These are phyloP conservation scores for Melanostigma gelatinosum DNA, from an alignment of 2,113 vertebrate genomes.

Conservation along the genomic window DNA sequence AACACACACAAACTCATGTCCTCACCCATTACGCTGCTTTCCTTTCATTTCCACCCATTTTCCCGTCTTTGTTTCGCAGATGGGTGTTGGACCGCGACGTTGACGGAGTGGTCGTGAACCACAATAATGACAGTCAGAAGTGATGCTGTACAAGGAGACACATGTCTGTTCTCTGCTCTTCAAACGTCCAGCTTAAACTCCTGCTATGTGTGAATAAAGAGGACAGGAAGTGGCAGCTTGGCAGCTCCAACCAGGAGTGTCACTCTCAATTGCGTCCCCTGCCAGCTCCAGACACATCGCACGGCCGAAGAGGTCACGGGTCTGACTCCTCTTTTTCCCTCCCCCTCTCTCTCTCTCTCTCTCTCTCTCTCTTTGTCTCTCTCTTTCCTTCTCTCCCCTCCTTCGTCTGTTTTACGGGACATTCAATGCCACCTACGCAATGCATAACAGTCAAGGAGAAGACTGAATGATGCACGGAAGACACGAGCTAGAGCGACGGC, in stretches of 20 bases:
- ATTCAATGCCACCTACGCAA: conserved; percentile 74
- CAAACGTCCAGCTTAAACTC: conserved; percentile 82
- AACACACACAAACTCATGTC: conserved; percentile 3
- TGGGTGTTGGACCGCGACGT: conserved; percentile 49
- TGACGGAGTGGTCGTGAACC: conserved; percentile 77
- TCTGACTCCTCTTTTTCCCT: conserved; percentile 64
- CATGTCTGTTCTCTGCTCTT: conserved; percentile 85
- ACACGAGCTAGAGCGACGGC: conserved; percentile 71
- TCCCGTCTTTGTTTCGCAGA: conserved; percentile 51
- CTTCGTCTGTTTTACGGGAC: conserved; percentile 69
- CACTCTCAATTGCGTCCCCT: conserved; percentile 85
- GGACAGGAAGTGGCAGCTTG: conserved; percentile 87
- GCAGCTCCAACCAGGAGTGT: conserved; percentile 87
- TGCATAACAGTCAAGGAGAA: conserved; percentile 67
- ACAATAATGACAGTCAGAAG: conserved; percentile 81
- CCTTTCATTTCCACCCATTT: conserved; percentile 31
- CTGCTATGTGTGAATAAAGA: conserved; percentile 85
- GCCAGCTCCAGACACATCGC: conserved; percentile 82
- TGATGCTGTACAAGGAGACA: conserved; percentile 82
- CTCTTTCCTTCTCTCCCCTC: conserved; percentile 41
- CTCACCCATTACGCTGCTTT: conserved; percentile 16
- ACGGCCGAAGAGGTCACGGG: conserved; percentile 81
- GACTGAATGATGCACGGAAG: conserved; percentile 79
- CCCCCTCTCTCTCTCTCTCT: conserved; percentile 17
- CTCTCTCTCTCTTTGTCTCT: conserved; percentile 19